Conservation (phyloP, 2,797 vertebrate species). For the Chaunax sp. region DNA sequence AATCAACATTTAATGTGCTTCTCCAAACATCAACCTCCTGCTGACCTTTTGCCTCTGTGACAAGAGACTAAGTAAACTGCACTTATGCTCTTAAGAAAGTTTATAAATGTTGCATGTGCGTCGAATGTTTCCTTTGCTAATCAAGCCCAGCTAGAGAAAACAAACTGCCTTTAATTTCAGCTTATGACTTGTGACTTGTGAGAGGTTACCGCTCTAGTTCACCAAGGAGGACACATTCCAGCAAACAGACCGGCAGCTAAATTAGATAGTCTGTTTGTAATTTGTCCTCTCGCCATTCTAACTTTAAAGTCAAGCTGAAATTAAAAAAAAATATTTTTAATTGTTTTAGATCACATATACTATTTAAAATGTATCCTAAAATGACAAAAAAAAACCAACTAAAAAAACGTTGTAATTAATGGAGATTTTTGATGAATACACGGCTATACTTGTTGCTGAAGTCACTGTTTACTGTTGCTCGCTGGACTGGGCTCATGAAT, state of each 20-base stretch:
- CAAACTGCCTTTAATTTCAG: conserved; percentile 81
- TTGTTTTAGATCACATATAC: too few species aligned
- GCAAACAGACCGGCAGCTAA: conserved; percentile 53
- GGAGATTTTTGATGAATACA: too few species aligned
- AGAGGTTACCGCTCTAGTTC: conserved; percentile 75
- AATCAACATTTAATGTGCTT: conserved; percentile 86
- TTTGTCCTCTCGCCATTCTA: conserved; percentile 41
- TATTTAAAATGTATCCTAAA: too few species aligned
- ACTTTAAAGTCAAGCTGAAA: background rate
- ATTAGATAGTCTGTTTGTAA: conserved; percentile 65
- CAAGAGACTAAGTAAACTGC: conserved; percentile 83
- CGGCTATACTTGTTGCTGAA: too few species aligned
- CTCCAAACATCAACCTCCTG: conserved; percentile 80
- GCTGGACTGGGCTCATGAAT: too few species aligned
- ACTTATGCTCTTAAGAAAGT: conserved; percentile 81
- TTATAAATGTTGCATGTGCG: conserved; percentile 81
- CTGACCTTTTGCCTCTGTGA: conserved; percentile 83
- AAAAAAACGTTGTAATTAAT: too few species aligned
- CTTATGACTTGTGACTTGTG: conserved; percentile 72
- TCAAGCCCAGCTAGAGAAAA: conserved; percentile 85
- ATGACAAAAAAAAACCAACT: too few species aligned
- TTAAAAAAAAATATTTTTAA: background rate
- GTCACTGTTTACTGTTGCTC: too few species aligned
- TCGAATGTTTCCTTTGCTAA: conserved; percentile 83
- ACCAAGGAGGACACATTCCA: conserved; percentile 70